Conservation (phyloP, 2,797 vertebrate species). For the Allochrocebus solatus region DNA sequence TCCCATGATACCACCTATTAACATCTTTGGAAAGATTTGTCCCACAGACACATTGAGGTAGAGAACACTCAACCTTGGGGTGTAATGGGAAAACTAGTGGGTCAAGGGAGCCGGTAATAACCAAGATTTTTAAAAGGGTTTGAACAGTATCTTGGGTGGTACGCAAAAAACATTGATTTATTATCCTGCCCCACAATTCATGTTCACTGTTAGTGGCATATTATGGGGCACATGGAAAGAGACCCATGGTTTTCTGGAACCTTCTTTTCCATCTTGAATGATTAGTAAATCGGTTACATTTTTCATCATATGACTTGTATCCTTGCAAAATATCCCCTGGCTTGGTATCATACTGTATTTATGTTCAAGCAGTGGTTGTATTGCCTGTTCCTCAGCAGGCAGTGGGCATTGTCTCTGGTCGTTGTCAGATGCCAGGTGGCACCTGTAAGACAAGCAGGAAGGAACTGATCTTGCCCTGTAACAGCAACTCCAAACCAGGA, state of each 20-base stretch:
- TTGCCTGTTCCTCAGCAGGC: neutral
- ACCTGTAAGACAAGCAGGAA: conserved; percentile 41
- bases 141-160: neutral
- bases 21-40: neutral
- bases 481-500: neutral
- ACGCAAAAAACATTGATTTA: neutral
- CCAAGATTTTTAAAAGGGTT: neutral
- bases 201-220: neutral
- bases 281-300: neutral
- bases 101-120: neutral
- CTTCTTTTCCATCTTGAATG: neutral
- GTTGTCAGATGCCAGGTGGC: neutral
- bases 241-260: neutral
- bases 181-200: neutral
- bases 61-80: neutral
- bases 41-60: neutral
- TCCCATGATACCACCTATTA: neutral
- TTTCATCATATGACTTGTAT: neutral
- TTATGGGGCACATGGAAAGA: neutral
- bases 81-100: neutral
- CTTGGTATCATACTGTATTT: neutral
- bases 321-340: neutral
- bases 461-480: neutral
- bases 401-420: neutral
- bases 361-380: neutral